These are phyloP conservation scores for Myzus persicae DNA, from an alignment of 1,140 invertebrate species.

Conservation along the genomic window DNA sequence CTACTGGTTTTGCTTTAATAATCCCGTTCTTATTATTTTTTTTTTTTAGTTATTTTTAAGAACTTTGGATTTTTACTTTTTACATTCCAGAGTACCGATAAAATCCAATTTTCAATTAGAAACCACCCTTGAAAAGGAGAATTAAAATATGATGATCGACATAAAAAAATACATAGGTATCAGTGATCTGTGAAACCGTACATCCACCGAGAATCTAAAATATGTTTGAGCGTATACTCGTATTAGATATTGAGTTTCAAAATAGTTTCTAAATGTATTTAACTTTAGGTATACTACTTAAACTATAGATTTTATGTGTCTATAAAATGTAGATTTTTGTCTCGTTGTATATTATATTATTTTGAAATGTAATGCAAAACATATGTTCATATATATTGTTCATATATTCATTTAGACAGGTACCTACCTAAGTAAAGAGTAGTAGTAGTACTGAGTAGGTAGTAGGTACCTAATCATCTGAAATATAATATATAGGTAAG, in stretches of 20 bases:
- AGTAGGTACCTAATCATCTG: no score
- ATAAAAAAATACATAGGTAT: background rate
- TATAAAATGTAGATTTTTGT: background rate
- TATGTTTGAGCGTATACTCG: background rate
- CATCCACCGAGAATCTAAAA: background rate
- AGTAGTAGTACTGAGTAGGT: no score
- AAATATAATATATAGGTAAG: background rate
- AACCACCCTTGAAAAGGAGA: background rate
- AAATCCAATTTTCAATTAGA: background rate
- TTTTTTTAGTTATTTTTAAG: background rate
- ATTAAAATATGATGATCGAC: background rate
- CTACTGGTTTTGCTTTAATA: no score
- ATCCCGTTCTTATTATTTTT: no score
- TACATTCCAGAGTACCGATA: background rate
- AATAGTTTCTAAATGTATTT: background rate
- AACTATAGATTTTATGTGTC: no score
- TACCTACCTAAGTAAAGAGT: background rate
- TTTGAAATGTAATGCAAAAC: background rate
- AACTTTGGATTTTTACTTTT: background rate
- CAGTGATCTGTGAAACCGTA: background rate
- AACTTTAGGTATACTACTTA: background rate
- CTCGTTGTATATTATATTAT: no score
- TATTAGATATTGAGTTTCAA: background rate
- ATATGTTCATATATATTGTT: background rate
- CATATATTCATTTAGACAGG: background rate